A percentile compares a stretch with the other conserved stretches of the same genome.
Evolutionary conservation across 2,888 invertebrate genomes (phyloP).

Genomic region (Eilema griseolum): DNA sequence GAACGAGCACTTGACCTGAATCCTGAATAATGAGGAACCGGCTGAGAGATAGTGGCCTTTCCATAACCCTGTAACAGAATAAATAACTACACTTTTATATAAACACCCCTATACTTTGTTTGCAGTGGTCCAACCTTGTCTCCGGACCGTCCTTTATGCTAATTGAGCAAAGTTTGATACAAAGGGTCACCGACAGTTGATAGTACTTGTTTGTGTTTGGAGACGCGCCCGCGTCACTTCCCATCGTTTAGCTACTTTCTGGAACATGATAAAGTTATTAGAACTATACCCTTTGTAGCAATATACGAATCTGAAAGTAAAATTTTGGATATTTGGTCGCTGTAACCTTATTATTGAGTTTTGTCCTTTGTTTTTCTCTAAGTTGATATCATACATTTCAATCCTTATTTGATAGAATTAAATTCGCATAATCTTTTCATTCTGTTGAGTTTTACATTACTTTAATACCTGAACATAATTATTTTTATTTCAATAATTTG

Average conservation of each 20-base stretch:
- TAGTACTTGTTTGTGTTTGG: constrained; percentile 45
- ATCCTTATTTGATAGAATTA: too few species aligned
- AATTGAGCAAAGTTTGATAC: constrained; percentile 43
- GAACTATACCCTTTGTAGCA: neutral
- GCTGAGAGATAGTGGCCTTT: neutral
- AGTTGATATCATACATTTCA: neutral
- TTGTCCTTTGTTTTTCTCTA: neutral
- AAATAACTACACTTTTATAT: constrained; percentile 15
- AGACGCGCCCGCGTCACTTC: constrained; percentile 7
- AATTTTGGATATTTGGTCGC: neutral
- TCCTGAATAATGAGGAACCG: neutral
- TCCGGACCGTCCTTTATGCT: constrained; percentile 43
- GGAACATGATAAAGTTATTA: neutral
- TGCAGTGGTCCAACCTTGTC: constrained; percentile 11
- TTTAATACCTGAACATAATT: too few species aligned
- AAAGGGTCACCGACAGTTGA: constrained; percentile 39
- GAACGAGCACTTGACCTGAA: neutral
- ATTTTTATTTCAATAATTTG: too few species aligned
- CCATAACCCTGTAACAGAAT: neutral
- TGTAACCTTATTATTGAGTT: neutral
- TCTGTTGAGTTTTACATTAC: too few species aligned
- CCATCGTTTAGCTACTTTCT: constrained; percentile 7
- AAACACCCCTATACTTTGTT: constrained; percentile 10
- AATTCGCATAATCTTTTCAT: too few species aligned
- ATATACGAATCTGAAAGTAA: neutral